Conservation (phyloP, 2,888 invertebrate genomes). For the Digitonthophagus gazella region DNA sequence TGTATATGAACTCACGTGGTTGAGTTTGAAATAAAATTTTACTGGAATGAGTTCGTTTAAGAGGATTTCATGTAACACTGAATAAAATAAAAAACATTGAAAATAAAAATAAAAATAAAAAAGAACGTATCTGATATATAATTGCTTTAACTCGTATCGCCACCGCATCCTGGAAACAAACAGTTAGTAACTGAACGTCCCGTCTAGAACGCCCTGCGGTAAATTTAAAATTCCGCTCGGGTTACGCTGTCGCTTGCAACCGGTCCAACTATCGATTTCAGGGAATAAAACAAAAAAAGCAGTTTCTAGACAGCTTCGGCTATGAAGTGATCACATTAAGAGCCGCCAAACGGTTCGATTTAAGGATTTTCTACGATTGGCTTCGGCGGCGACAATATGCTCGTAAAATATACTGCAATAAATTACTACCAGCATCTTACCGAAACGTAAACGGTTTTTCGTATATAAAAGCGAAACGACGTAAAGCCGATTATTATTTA, state of each 20-base stretch:
- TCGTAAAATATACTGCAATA: constrained; percentile 12
- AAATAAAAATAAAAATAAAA: too few relatives aligned
- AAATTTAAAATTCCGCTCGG: neutral
- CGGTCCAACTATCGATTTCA: neutral
- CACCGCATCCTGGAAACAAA: neutral
- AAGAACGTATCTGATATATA: too few relatives aligned
- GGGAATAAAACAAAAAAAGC: neutral
- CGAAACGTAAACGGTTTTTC: constrained; percentile 1
- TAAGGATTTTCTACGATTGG: neutral
- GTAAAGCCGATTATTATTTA: constrained; percentile 15
- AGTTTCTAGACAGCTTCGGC: neutral
- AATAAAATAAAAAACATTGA: too few relatives aligned
- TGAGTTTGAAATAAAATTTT: too few relatives aligned
- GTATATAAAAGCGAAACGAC: constrained; percentile 1
- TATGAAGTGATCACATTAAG: neutral
- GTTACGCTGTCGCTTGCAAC: neutral
- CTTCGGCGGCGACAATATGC: constrained; percentile 5
- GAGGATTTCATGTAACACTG: too few relatives aligned
- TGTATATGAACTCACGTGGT: neutral
- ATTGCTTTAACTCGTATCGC: neutral
- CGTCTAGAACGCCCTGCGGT: neutral
- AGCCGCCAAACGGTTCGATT: neutral
- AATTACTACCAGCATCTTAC: constrained; percentile 1
- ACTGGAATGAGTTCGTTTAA: too few relatives aligned
- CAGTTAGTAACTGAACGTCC: neutral